Evolutionary conservation across 2,797 vertebrate species (phyloP), one percentile per base, ranked within the genome.

Genomic region (Halcyon chelicuti): DNA sequence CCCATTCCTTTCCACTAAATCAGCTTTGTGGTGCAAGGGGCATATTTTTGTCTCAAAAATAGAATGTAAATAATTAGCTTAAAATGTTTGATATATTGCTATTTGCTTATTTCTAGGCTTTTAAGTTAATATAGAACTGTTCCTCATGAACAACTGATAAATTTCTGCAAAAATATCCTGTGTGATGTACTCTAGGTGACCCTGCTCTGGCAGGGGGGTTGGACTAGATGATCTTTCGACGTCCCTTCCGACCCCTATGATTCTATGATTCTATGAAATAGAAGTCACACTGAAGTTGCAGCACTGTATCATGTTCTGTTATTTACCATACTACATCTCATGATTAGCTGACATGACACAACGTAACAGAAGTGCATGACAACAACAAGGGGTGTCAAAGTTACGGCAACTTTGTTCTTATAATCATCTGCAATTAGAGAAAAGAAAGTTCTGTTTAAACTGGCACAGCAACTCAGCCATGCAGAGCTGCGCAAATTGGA

Each of bases 21-120:
- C 88, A 92, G 82, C 62, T 93, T 93, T 94, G 81, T 67, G 31
- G 70, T 60, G 75, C 80, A 94, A 97, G 86, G 73, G 79, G 78
- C 60, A 66, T 73, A 92, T 44, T 84, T 86, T 22, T 62, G 10
- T 35, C 63, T 52, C 29, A 84, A 86, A 90, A 96, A 84, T 1
- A 81, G 39, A 90, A 55, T 5, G 2, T 28, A 60, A 93, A 88
- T 44, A 54, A 72, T 72, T 77, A 18, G 20, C 72, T 94, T 58
- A 2, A 70, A 94, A 57, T 40, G 40, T 72, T 37, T 52, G 22
- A 31, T 68, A 54, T 35, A 57, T 37, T 58, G 58, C 51, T 68
- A 37, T 42, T 71, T 42, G 46, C 15, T 84, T 78, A 55, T 73
- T 93, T 81, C 58, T 52, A 78, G 15, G 20, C n/a, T 78, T 92